Evolutionary conservation across 2,797 vertebrate species (phyloP), one percentile per base, ranked within the genome.

Genomic region (Dendrocincla tyrannina): DNA sequence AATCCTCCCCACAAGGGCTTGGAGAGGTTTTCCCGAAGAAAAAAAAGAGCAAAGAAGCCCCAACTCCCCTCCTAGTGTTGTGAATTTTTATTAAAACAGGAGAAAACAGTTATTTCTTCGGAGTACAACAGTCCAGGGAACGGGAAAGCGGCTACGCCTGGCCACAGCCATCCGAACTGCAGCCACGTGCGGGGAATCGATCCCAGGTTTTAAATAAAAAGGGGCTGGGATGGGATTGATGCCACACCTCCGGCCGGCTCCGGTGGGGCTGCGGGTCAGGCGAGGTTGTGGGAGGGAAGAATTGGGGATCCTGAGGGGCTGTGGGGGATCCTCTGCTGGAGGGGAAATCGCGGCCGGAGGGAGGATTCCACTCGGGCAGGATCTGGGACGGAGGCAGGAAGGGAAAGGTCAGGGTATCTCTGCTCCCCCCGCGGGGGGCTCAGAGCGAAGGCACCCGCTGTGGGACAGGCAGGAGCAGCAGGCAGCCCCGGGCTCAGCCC

Each of bases 1-100:
- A 69, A 88, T 37, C 25, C 35, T 37, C 50, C 10, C 46, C 46
- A 8, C 1, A 68, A 23, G 12, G 9, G 68, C 30, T 91, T 27
- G 0, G 3, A 3, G 15, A 50, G 20, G 24, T 1, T 72, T 4
- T 47, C 47, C 56, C 73, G 22, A 1, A 64, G 35, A 3, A 9
- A 28, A 53, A 58, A 47, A 74, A 77, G 10, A 66, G 22, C 52
- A 50, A 50, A 56, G 19, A 17, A 72, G 25, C 10, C n/a, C 44
- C 41, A 20, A 50, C 79, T 47, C 46, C 79, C 85, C 82, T 88
- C 62, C 17, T 69, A 86, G 86, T 39, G 94, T 75, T 93, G 86
- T 76, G 69, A 89, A 68, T 91, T 96, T 98, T 98, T 98, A 98
- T 98, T 98, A 96, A 95, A 98, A 96, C 93, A 67, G 4, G 27